Base-by-base conservation (phyloP, 2,888 invertebrate species). In the Leptura quadrifasciata region DNA sequence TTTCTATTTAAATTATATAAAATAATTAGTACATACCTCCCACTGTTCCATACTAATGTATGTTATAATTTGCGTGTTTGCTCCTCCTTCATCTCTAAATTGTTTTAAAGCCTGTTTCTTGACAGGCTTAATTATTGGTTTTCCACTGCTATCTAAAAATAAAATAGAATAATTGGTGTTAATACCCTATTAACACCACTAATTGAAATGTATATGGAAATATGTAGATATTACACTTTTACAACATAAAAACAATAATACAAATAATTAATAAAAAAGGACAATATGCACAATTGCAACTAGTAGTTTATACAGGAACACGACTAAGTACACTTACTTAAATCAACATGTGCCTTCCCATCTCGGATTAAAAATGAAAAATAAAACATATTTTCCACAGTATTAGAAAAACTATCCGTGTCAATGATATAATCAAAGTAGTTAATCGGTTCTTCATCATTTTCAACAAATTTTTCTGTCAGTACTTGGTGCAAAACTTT, bases 301-400 rank as follows among this genome's bases (percentile, higher is more conserved):
- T n/a, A n/a, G n/a, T n/a, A n/a, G n/a, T n/a, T n/a, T n/a, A n/a
- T n/a, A n/a, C n/a, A n/a, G n/a, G n/a, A n/a, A n/a, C n/a, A n/a
- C n/a, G n/a, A n/a, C n/a, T n/a, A n/a, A n/a, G 0, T 63, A 58
- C 52, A 74, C 75, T 87, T 81, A 92, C 93, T 91, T 72, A 91
- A 84, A 17, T 88, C 84, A 6, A 93, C 86, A 61, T 89, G 86
- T 0, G 93, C 86, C 74, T 88, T 86, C 0, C 92, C 92, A 83
- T 93, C 93, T 65, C 91, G 87, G 0, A 92, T 89, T 3, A 94
- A 89, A 88, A 93, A 94, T 0, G 93, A 91, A n/a, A 92, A 89
- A 82, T 93, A 91, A 87, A 94, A 91, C 57, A 93, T 90, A 83
- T 94, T 94, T 89, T 94, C 93, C 0, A 94, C 89, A 31, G 93